Evolutionary conservation across 2,797 vertebrate genomes (phyloP), one percentile per base, ranked within the genome.

Genomic region (Calcarius lapponicus): DNA sequence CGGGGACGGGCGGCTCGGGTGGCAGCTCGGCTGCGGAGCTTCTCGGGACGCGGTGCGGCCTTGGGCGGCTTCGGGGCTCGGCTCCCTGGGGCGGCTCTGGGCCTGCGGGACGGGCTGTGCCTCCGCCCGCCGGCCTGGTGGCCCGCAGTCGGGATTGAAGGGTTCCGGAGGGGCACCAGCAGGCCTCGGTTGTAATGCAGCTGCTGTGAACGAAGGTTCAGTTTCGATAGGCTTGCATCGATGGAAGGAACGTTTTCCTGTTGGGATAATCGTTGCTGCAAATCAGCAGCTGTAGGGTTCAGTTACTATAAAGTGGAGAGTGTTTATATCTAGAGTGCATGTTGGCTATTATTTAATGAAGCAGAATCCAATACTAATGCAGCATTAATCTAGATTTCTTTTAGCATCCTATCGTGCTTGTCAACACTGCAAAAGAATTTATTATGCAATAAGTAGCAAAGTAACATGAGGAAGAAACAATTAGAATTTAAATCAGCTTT

Each of bases 121-220:
- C 17, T 9, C 18, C 13, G 0, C 1, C 36, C 2, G 6, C 5
- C n/a, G 0, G 53, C 24, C 4, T 9, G 2, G 2, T 1, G 17
- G 38, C 8, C 32, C 2, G 29, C 7, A 11, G 60, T 5, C 21
- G 1, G 19, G 13, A 2, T 1, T 9, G 26, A 9, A 47, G 13
- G 36, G 8, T 28, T 19, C 2, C 2, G 29, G 17, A 9, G 11
- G 13, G 19, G 10, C 16, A 7, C 4, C 13, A 2, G 45, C 50
- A 10, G 87, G 74, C 66, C 48, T 28, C 25, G 24, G 48, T 4
- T 25, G 4, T 9, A 7, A 2, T 2, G 26, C 31, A 5, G 8
- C 19, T 40, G n/a, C 10, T 11, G 0, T 10, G 48, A 64, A 6
- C 4, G 19, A 36, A 60, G 60, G 54, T 48, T 36, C 18, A 10